These are phyloP conservation scores for Zele albiditarsus DNA, from an alignment of 2,888 invertebrate species.

Conservation along the genomic window DNA sequence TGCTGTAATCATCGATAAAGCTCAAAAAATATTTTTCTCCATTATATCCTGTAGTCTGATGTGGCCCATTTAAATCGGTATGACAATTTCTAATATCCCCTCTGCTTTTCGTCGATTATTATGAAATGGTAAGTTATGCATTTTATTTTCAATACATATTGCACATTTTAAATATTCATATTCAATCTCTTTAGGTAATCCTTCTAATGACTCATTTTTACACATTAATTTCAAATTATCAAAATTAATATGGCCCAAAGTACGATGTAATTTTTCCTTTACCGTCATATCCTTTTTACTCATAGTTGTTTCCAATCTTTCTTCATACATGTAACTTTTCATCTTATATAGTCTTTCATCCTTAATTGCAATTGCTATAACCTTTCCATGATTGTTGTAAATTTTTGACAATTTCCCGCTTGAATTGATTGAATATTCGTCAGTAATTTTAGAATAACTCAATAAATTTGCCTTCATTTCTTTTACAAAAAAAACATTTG, in stretches of 20 bases:
- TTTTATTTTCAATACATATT: slow-evolving; percentile 36
- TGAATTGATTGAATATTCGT: slow-evolving; percentile 42
- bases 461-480: slow-evolving; percentile 49
- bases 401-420: slow-evolving; percentile 41
- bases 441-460: slow-evolving; percentile 45
- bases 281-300: slow-evolving; percentile 18
- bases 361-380: slow-evolving; percentile 37
- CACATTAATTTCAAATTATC: slow-evolving; percentile 35
- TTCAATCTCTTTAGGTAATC: slow-evolving; percentile 37
- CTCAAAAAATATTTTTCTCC: slow-evolving; percentile 47
- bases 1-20: slow-evolving; percentile 18
- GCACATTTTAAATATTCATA: slow-evolving; percentile 36
- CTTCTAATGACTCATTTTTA: slow-evolving; percentile 38
- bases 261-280: slow-evolving; percentile 49
- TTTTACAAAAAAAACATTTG: slow-evolving; percentile 42
- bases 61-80: slow-evolving; percentile 31
- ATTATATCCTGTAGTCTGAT: slow-evolving; percentile 29
- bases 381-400: slow-evolving; percentile 33
- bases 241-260: slow-evolving; percentile 50
- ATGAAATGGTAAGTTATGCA: slow-evolving; percentile 34
- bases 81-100: slow-evolving; percentile 36
- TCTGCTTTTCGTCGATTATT: slow-evolving; percentile 43
- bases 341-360: slow-evolving; percentile 28
- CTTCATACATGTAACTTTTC: slow-evolving; percentile 17
- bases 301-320: neutral